Conservation (phyloP, 2,113 vertebrate genomes). For the Cebus imitator region DNA sequence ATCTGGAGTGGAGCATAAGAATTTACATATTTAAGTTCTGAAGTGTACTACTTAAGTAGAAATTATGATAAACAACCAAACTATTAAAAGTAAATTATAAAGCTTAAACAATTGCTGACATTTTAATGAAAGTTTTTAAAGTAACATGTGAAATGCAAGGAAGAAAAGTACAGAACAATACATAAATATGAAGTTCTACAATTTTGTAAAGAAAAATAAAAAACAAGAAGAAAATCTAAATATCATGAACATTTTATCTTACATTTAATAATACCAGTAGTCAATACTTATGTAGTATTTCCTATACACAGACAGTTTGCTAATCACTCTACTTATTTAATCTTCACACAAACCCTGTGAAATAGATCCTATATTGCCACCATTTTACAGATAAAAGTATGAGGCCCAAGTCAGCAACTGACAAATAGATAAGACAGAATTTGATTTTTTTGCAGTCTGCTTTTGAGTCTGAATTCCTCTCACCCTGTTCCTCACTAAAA, state of each 20-base stretch:
- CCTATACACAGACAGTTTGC: neutral
- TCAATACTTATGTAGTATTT: neutral
- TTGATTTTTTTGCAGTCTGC: neutral
- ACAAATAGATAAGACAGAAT: neutral
- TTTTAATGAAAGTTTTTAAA: neutral
- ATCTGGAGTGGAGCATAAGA: neutral
- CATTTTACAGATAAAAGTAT: neutral
- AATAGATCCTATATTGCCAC: neutral
- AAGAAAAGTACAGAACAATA: neutral
- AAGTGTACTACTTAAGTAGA: neutral
- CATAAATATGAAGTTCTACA: neutral
- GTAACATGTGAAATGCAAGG: neutral
- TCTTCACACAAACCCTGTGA: neutral
- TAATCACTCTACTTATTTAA: neutral
- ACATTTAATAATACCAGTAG: too few relatives aligned
- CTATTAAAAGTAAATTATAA: neutral
- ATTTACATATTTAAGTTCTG: neutral
- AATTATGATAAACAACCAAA: neutral
- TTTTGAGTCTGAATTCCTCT: neutral
- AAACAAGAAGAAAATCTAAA: neutral
- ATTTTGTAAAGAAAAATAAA: neutral
- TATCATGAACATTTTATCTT: neutral
- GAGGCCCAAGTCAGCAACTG: neutral
- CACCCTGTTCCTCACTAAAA: neutral
- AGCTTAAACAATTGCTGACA: neutral